Evolutionary conservation across 2,797 vertebrate genomes (phyloP).

Genomic region (Acrossocheilus fasciatus): DNA sequence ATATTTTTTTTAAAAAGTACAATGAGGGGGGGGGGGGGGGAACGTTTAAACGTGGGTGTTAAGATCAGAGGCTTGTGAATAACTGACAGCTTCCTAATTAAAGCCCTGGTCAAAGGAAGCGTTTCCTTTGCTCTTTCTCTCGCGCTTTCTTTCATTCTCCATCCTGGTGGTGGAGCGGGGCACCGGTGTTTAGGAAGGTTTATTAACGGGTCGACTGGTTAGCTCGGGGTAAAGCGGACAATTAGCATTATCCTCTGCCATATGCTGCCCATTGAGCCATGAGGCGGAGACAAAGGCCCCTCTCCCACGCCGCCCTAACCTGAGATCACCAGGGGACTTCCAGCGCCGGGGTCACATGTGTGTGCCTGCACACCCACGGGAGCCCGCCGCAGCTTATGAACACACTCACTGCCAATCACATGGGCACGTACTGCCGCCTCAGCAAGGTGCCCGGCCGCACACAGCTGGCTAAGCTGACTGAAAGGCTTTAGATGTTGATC

Average conservation of each 20-base stretch:
- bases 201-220: constrained; percentile 83
- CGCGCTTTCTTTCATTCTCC: constrained; percentile 23
- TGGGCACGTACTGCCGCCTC: constrained; percentile 68
- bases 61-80: constrained; percentile 57
- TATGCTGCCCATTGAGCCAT: constrained; percentile 83
- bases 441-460: constrained; percentile 66
- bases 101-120: constrained; percentile 77
- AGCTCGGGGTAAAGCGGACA: constrained; percentile 81
- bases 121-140: constrained; percentile 57
- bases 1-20: neutral
- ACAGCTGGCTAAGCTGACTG: constrained; percentile 59
- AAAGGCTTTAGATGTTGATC: constrained; percentile 57
- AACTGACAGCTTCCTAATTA: constrained; percentile 82
- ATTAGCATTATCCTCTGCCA: constrained; percentile 84
- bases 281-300: constrained; percentile 77
- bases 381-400: constrained; percentile 57
- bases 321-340: constrained; percentile 79
- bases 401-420: constrained; percentile 74
- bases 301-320: constrained; percentile 79
- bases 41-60: constrained; percentile 23
- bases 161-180: constrained; percentile 62
- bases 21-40: neutral
- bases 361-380: constrained; percentile 57
- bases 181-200: constrained; percentile 79
- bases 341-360: constrained; percentile 77